Conservation (phyloP, 2,113 vertebrate genomes). For the Empidonax traillii region DNA sequence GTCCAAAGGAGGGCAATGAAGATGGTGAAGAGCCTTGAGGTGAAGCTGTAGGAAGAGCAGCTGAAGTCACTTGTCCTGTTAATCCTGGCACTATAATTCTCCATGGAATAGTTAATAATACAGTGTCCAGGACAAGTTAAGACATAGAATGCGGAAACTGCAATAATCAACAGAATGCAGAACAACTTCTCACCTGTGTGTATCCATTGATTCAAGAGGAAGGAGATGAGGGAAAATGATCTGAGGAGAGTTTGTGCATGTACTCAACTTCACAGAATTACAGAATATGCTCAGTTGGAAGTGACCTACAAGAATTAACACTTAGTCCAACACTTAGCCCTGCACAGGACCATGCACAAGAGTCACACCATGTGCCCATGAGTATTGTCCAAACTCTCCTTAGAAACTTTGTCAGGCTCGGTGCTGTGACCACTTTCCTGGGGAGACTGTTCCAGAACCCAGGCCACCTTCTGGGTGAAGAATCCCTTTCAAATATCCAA, state of each 20-base stretch:
- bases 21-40: not conserved
- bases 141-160: not conserved
- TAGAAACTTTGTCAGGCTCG: not conserved
- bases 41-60: not conserved
- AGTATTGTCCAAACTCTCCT: not conserved
- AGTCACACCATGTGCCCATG: not conserved
- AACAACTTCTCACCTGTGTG: not conserved
- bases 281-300: not conserved
- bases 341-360: not conserved
- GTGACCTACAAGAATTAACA: not conserved
- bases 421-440: not conserved
- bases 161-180: not conserved
- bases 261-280: not conserved
- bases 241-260: not conserved
- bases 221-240: not conserved
- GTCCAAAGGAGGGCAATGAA: not conserved
- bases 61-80: not conserved
- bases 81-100: not conserved
- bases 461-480: rapidly evolving
- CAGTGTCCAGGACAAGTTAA: not conserved
- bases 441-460: not conserved
- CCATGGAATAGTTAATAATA: not conserved
- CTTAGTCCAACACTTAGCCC: rapidly evolving
- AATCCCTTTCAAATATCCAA: not conserved
- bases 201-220: not conserved